Conservation (phyloP, 64 coral and sea anemone genomes). For the Hydrozoanthus tunicans region DNA sequence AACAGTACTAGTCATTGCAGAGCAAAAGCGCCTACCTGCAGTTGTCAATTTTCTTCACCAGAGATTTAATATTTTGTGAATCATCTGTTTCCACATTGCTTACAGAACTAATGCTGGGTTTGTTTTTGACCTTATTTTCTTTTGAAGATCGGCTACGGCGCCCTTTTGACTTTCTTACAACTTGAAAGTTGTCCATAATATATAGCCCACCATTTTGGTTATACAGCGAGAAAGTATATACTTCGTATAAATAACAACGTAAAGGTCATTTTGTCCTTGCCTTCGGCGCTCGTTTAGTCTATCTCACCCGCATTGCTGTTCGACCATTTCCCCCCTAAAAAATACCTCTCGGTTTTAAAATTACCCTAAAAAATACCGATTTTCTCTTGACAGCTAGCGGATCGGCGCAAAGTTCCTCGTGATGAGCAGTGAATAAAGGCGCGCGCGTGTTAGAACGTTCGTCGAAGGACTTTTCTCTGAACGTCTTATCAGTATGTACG, state of each 20-base stretch:
- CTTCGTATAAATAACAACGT: constrained; percentile 7
- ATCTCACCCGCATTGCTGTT: too few species aligned
- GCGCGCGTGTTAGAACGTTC: too few species aligned
- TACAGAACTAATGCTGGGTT: not conserved
- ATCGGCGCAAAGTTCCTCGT: too few species aligned
- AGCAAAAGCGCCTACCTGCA: not conserved
- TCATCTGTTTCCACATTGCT: not conserved
- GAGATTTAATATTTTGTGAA: not conserved
- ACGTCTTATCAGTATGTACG: too few species aligned
- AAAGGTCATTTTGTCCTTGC: too few species aligned
- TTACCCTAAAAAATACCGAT: too few species aligned
- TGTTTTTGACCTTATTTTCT: not conserved
- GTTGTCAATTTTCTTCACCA: constrained; percentile 11
- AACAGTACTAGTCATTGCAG: not conserved
- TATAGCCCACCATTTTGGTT: constrained; percentile 29
- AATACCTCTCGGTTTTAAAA: too few species aligned
- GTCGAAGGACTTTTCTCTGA: too few species aligned
- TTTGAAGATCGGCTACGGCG: constrained; percentile 4
- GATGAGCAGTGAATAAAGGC: too few species aligned
- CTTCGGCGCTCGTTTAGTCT: too few species aligned
- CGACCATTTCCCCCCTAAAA: too few species aligned
- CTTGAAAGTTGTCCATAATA: constrained; percentile 42
- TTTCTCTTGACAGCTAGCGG: too few species aligned
- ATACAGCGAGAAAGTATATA: not conserved
- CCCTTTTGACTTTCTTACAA: constrained; percentile 44